Percentiles rank a stretch among this genome's conserved stretches.
phyloP scores from a whole-genome alignment of 2,113 vertebrate species.

The Vicugna pacos region DNA sequence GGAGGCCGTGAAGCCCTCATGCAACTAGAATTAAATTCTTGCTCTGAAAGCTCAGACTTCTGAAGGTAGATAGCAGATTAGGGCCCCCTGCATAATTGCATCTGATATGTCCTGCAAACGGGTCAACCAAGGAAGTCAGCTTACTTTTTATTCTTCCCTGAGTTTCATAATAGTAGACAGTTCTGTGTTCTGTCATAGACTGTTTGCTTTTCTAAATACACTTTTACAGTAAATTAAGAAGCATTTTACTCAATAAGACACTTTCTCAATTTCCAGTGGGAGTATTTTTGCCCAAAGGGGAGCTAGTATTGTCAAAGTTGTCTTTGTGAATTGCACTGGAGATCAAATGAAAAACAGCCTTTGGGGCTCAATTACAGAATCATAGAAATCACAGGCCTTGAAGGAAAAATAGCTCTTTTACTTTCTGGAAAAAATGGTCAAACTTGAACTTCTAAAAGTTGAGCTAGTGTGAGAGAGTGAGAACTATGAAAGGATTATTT shows the following conservation, averaged over 20 bases:
- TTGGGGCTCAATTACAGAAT: slow-evolving; percentile 67
- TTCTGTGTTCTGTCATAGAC: slow-evolving; percentile 53
- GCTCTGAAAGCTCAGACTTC: slow-evolving; percentile 14
- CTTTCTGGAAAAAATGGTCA: slow-evolving; percentile 57
- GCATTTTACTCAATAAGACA: slow-evolving; percentile 66
- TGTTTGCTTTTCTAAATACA: slow-evolving; percentile 72
- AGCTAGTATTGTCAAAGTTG: slow-evolving; percentile 70
- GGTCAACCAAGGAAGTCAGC: slow-evolving; percentile 31
- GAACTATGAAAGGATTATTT: slow-evolving; percentile 54
- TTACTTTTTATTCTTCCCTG: slow-evolving; percentile 62
- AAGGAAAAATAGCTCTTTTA: slow-evolving; percentile 70
- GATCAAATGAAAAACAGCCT: slow-evolving; percentile 76
- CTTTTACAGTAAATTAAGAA: slow-evolving; percentile 73
- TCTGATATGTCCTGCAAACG: slow-evolving; percentile 39
- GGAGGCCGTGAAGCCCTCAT: neutral
- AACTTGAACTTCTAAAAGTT: slow-evolving; percentile 58
- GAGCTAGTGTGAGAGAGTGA: slow-evolving; percentile 37
- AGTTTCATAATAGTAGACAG: slow-evolving; percentile 60
- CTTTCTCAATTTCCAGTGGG: slow-evolving; percentile 68
- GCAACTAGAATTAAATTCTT: slow-evolving; percentile 8
- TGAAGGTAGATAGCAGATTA: slow-evolving; percentile 2
- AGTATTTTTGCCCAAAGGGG: slow-evolving; percentile 67
- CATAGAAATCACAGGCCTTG: slow-evolving; percentile 66
- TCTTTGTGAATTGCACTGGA: slow-evolving; percentile 65
- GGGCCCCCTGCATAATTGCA: neutral